A percentile compares a stretch with the other conserved stretches of the same genome.
phyloP scores from a whole-genome alignment of 2,113 vertebrate species.

The Xiphophorus hellerii region DNA sequence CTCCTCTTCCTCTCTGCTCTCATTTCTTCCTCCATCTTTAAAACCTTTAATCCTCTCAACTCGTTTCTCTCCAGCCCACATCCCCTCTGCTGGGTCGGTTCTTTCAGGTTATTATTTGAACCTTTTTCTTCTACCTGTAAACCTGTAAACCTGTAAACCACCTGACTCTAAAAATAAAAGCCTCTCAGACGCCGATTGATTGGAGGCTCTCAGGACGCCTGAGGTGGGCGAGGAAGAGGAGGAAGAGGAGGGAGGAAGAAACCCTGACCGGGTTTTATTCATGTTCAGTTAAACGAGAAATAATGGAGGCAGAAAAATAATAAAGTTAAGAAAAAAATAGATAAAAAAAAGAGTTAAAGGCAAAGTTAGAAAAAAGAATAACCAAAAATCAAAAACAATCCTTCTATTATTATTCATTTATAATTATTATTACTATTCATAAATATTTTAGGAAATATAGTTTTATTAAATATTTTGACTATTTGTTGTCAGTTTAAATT shows the following conservation, averaged over 20 bases:
- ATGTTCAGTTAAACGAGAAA: neutral
- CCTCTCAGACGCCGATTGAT: conserved; percentile 74
- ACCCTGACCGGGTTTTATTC: neutral
- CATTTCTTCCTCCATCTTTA: too few species aligned
- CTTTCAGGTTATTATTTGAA: conserved; percentile 16
- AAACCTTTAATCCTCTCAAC: neutral
- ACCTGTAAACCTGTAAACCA: conserved; percentile 9
- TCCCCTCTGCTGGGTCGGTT: neutral
- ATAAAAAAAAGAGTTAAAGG: too few species aligned
- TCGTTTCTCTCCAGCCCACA: neutral
- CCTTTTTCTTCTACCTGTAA: conserved; percentile 10
- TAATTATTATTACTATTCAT: too few species aligned
- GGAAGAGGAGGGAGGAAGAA: neutral
- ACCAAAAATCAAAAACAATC: too few species aligned
- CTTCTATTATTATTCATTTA: too few species aligned
- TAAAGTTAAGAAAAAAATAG: too few species aligned
- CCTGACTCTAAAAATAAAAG: conserved; percentile 78
- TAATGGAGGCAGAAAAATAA: too few species aligned
- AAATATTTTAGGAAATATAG: too few species aligned
- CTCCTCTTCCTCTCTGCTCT: too few species aligned
- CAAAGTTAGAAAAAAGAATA: too few species aligned
- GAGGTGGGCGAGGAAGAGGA: conserved; percentile 38
- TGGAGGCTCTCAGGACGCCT: conserved; percentile 68
- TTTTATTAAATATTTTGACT: too few species aligned
- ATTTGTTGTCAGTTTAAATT: too few species aligned